Base-by-base conservation (phyloP, 2,888 invertebrate species). In the Macroteleia sp. region DNA sequence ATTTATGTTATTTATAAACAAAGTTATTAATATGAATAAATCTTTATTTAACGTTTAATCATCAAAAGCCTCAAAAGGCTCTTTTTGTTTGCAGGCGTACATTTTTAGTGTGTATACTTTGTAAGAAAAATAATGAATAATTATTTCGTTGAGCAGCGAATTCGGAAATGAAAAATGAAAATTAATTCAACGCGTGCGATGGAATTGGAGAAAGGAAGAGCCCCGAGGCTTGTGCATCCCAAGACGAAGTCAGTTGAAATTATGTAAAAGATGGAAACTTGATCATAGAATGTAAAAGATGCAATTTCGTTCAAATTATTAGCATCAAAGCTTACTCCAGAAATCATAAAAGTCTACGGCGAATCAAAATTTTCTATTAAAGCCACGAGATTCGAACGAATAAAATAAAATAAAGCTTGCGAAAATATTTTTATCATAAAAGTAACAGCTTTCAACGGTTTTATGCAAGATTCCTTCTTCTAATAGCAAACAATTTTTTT, bases 261-360 rank as follows among this genome's bases (percentile, higher is more conserved):
- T 77, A 69, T 69, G 77, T 73, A 77, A 77, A 73, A 77, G 64
- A 77, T 73, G 77, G 73, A 77, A 77, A 77, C 77, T 71, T 62
- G 67, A 77, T 77, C 71, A 77, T 56, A 67, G 73, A 77, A 73
- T 77, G 73, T 77, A 77, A 77, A 77, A 61, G 77, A 73, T 67
- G 77, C 77, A 73, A 77, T 77, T 77, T 67, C 66, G 71, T 71
- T 61, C 67, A 32, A 52, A 77, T 71, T 70, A 77, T 71, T 61
- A 77, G 71, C 77, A 71, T 71, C 77, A 56, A 70, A 70, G 77
- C 52, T 52, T 42, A 44, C 50, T 48, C 42, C 56, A 56, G 46
- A 75, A 66, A 77, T 71, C 64, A 77, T 77, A 50, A 57, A 66
- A 64, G 75, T 75, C 67, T 64, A 36, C 19, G 32, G 16, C 32